Base-by-base conservation (phyloP, 2,888 invertebrate genomes). In the Rhimphoctona megacephalus region DNA sequence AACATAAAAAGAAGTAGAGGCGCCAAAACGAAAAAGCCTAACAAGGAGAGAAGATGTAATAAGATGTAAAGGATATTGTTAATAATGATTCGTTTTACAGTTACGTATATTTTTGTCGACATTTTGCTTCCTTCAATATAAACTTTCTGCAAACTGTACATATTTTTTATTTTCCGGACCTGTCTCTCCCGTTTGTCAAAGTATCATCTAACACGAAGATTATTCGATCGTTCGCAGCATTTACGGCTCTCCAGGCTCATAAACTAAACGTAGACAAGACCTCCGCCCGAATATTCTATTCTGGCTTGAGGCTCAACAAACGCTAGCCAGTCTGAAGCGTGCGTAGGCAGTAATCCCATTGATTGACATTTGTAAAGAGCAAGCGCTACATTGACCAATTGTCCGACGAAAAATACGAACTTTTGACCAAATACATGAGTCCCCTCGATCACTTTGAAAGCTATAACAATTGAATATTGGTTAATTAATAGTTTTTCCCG, bases 291-390 rank as follows among this genome's bases (percentile, higher is more conserved):
- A 95, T 97, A 97, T 94, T 98, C 98, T 85, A 97, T 95, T 92
- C 98, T 95, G 79, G 96, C 96, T 93, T 97, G 98, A 2, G 99
- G 98, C 93, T 99, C 98, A 80, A 98, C 98, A 95, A 99, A 99
- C 80, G 99, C 99, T 86, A 99, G 95, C 99, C 99, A 99, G 94
- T 99, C 99, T 61, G 99, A 99, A 0, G 99, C 97, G 95, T 99
- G 99, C 73, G 99, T 99, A 1, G 99, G 99, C 80, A 99, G 95
- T 39, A 99, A 94, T 2, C 99, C 99, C 99, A 99, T 99, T 87
- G 98, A 98, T 92, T 99, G 99, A 94, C 99, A 99, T 95, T 99
- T 99, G 94, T 99, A 99, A 61, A 99, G 95, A 36, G 99, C 99
- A 89, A 99, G 94, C 0, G 97, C 97, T 87, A 99, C 97, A 94